phyloP scores from a whole-genome alignment of 2,888 invertebrate species.

The Geotrupes spiniger region DNA sequence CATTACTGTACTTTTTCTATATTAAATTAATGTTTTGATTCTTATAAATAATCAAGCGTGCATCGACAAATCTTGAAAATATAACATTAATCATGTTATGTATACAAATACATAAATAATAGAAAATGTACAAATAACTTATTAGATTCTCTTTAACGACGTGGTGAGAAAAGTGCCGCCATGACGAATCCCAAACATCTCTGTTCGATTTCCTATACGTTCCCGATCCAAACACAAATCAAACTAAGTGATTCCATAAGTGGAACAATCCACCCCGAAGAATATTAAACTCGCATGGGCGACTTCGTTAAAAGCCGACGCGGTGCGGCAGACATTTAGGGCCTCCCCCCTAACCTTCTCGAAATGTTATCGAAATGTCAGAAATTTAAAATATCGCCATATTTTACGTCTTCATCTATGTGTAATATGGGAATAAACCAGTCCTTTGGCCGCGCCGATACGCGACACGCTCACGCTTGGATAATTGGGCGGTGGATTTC shows the following conservation, averaged over 20 bases:
- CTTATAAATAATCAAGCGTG: too few relatives aligned
- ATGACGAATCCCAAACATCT: neutral
- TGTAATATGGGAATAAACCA: constrained; percentile 20
- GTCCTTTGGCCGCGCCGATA: constrained; percentile 17
- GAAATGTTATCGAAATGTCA: constrained; percentile 36
- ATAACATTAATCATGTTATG: too few relatives aligned
- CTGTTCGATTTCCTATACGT: constrained; percentile 13
- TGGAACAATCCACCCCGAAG: constrained; percentile 13
- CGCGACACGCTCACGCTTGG: constrained; percentile 14
- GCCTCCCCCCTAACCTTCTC: constrained; percentile 23
- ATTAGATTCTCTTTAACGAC: too few relatives aligned
- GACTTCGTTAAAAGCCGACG: constrained; percentile 14
- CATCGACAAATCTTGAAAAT: too few relatives aligned
- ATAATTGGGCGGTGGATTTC: constrained; percentile 10
- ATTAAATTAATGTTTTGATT: too few relatives aligned
- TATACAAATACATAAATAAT: too few relatives aligned
- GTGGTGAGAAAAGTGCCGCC: neutral
- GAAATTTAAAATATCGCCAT: constrained; percentile 33
- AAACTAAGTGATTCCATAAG: constrained; percentile 17
- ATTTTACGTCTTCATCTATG: constrained; percentile 35
- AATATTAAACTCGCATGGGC: constrained; percentile 19
- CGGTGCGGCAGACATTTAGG: constrained; percentile 18
- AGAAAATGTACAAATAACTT: too few relatives aligned
- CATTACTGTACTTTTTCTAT: too few relatives aligned
- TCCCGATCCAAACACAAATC: constrained; percentile 16